Evolutionary conservation across 2,888 invertebrate species (phyloP).

Genomic region (Ecliptopera silaceata): DNA sequence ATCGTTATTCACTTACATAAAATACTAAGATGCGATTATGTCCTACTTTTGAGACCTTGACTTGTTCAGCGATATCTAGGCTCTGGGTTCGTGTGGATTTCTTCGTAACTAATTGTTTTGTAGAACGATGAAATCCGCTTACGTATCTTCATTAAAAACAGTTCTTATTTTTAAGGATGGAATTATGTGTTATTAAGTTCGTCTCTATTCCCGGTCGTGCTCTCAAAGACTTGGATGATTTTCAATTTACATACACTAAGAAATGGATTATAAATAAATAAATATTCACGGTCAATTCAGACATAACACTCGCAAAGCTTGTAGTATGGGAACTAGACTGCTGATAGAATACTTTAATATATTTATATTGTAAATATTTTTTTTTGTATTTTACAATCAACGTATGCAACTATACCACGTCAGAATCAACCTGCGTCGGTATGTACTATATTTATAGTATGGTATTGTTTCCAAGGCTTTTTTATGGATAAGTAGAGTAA

Average conservation of each 20-base stretch:
- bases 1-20: not conserved
- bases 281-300: no score
- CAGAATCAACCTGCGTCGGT: no score
- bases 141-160: slow-evolving; percentile 10
- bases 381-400: no score
- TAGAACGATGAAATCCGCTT: slow-evolving; percentile 22
- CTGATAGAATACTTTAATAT: no score
- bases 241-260: slow-evolving; percentile 15
- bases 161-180: slow-evolving; percentile 21
- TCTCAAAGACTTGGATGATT: slow-evolving; percentile 6
- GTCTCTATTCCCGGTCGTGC: slow-evolving; percentile 10
- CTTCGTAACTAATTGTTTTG: slow-evolving; percentile 19
- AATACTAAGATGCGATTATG: not conserved
- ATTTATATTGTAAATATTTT: no score
- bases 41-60: slow-evolving; percentile 19
- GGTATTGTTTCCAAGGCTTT: no score
- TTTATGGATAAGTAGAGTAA: no score
- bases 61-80: slow-evolving; percentile 7
- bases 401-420: no score
- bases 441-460: no score
- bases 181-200: slow-evolving; percentile 20
- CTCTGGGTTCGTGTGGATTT: slow-evolving; percentile 21
- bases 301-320: no score
- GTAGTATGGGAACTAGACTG: no score
- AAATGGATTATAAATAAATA: not conserved